Percentiles rank a stretch among this genome's conserved stretches.
phyloP scores from a whole-genome alignment of 2,797 vertebrate genomes.

The Clarias platycephalus region DNA sequence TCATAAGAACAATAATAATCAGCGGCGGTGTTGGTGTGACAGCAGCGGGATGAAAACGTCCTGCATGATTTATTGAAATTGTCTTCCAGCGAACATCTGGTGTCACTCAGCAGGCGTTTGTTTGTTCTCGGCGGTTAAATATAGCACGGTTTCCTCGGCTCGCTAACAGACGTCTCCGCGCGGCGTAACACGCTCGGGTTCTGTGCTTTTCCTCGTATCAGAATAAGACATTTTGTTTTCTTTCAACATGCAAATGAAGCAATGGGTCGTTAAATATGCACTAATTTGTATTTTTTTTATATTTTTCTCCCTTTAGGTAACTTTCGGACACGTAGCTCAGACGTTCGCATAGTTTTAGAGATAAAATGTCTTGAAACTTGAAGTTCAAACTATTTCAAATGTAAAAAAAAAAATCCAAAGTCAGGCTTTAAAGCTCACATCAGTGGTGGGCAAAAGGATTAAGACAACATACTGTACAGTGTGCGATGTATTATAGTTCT shows the following conservation, averaged over 20 bases:
- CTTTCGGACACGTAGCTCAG: not conserved
- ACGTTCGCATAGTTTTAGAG: not conserved
- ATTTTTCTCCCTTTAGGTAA: not conserved
- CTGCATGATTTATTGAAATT: conserved; percentile 5
- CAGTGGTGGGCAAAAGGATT: too few species aligned
- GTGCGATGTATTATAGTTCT: too few species aligned
- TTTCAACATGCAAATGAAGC: not conserved
- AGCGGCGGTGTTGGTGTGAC: not conserved
- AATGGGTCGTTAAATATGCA: not conserved
- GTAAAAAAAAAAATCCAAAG: not conserved
- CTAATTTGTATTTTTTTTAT: not conserved
- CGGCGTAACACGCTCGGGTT: not conserved
- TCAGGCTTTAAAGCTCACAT: not conserved
- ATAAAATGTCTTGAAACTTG: not conserved
- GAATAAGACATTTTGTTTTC: not conserved
- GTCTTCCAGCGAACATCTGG: conserved; percentile 25
- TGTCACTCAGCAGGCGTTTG: conserved; percentile 16
- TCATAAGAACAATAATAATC: not conserved
- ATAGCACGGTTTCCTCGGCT: conserved; percentile 17
- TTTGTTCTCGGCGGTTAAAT: conserved; percentile 23
- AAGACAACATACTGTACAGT: too few species aligned
- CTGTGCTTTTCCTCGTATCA: not conserved
- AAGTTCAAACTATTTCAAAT: not conserved
- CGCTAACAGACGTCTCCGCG: not conserved
- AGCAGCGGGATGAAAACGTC: conserved; percentile 1